phyloP scores from a whole-genome alignment of 2,113 vertebrate genomes.

The Anser brachyrhynchus region DNA sequence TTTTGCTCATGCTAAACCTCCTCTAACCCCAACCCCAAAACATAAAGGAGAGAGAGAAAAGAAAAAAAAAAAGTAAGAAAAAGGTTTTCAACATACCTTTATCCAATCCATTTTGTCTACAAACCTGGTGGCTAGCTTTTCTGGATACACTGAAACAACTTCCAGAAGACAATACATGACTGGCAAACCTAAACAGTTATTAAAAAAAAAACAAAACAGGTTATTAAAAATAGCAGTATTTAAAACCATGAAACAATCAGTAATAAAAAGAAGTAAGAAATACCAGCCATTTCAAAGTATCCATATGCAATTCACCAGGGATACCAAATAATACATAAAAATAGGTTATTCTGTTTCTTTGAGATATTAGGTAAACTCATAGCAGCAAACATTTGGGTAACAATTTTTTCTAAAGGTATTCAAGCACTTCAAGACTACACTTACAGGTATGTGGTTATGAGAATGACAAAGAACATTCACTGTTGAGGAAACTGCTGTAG shows the following conservation, averaged over 20 bases:
- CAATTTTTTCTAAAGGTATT: not conserved
- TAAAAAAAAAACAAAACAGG: not conserved
- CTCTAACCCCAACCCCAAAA: not conserved
- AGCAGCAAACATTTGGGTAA: not conserved
- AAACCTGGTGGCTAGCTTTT: conserved; percentile 90
- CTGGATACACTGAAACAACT: conserved; percentile 92
- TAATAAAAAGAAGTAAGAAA: not conserved
- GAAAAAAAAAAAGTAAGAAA: not conserved
- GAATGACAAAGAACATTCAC: not conserved
- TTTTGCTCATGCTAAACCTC: not conserved
- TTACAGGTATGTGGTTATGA: not conserved
- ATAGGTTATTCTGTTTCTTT: not conserved
- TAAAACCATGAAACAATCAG: not conserved
- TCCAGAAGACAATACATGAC: conserved; percentile 98
- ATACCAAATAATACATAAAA: not conserved
- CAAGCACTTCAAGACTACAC: not conserved
- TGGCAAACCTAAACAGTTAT: conserved; percentile 84
- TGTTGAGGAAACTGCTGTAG: not conserved
- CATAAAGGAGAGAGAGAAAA: not conserved
- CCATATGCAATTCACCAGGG: not conserved
- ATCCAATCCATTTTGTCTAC: conserved; percentile 96
- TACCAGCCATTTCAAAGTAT: not conserved
- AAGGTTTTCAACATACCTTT: conserved; percentile 79
- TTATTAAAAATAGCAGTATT: not conserved
- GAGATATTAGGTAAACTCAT: not conserved